Percentiles rank a stretch among this genome's conserved stretches.
Conservation (phyloP, 1,140 invertebrate species). For the Epicauta chinensis region DNA sequence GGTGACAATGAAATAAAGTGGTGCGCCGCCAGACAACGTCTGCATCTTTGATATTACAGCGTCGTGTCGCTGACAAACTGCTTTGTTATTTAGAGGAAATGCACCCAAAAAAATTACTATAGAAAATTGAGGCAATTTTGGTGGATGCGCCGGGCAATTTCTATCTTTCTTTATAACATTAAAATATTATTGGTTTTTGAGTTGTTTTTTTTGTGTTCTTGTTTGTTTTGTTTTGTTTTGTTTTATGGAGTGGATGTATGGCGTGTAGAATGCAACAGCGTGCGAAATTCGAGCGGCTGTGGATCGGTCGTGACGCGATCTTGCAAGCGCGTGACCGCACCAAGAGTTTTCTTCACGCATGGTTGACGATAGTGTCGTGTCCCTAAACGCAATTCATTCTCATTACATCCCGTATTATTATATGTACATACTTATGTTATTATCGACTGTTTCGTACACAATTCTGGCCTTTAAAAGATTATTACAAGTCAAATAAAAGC, state of each 20-base stretch:
- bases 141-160: not conserved
- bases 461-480: too few relatives aligned
- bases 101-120: not conserved
- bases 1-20: not conserved
- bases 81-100: constrained; percentile 9
- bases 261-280: constrained; percentile 16
- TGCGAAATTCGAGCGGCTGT: constrained; percentile 20
- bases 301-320: constrained; percentile 22
- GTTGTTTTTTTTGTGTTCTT: not conserved
- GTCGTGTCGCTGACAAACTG: constrained; percentile 6
- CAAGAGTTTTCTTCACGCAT: constrained; percentile 21
- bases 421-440: not conserved
- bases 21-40: constrained; percentile 11
- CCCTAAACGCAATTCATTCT: constrained; percentile 13
- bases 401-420: constrained; percentile 15
- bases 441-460: too few relatives aligned
- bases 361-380: constrained; percentile 15
- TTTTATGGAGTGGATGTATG: constrained; percentile 2
- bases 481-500: too few relatives aligned
- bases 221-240: not conserved
- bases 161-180: not conserved
- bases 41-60: constrained; percentile 6
- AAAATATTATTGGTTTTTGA: not conserved
- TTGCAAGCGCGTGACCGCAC: constrained; percentile 21
- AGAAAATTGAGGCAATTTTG: too few relatives aligned